Evolutionary conservation across 2,113 vertebrate species (phyloP).

Genomic region (Turnix velox): DNA sequence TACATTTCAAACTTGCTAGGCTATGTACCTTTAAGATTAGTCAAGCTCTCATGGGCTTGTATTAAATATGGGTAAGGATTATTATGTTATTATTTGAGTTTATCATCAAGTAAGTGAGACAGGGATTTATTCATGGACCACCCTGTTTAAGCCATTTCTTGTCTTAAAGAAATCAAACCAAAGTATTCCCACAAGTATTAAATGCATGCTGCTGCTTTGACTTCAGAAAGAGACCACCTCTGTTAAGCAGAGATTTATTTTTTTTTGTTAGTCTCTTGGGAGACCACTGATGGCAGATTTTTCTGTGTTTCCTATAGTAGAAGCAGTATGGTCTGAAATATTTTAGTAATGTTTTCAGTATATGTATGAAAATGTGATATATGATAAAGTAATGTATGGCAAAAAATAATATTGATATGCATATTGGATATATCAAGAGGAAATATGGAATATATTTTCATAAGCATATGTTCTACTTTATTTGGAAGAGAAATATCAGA

Average conservation of each 20-base stretch:
- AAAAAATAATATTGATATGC: constrained; percentile 37
- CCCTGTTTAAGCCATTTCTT: constrained; percentile 27
- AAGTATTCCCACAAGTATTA: constrained; percentile 2
- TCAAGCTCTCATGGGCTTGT: background rate
- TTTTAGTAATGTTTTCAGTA: constrained; percentile 10
- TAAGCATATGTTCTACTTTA: constrained; percentile 23
- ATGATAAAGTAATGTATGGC: background rate
- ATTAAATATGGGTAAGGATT: background rate
- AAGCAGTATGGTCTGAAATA: background rate
- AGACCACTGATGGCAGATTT: constrained; percentile 27
- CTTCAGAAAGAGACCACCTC: constrained; percentile 46
- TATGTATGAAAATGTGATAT: constrained; percentile 18
- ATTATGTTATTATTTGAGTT: constrained; percentile 32
- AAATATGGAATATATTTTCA: constrained; percentile 44
- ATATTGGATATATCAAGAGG: constrained; percentile 2
- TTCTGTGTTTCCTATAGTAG: background rate
- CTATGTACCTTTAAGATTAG: background rate
- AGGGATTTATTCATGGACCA: constrained; percentile 50
- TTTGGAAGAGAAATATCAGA: constrained; percentile 1
- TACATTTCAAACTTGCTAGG: background rate
- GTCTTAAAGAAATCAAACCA: constrained; percentile 23
- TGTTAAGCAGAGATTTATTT: constrained; percentile 21
- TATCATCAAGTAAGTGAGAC: constrained; percentile 10
- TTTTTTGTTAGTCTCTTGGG: constrained; percentile 15
- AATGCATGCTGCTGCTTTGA: background rate